Percentiles rank a stretch among this genome's conserved stretches.
phyloP scores from a whole-genome alignment of 2,888 invertebrate species.

The Synergus japonicus region DNA sequence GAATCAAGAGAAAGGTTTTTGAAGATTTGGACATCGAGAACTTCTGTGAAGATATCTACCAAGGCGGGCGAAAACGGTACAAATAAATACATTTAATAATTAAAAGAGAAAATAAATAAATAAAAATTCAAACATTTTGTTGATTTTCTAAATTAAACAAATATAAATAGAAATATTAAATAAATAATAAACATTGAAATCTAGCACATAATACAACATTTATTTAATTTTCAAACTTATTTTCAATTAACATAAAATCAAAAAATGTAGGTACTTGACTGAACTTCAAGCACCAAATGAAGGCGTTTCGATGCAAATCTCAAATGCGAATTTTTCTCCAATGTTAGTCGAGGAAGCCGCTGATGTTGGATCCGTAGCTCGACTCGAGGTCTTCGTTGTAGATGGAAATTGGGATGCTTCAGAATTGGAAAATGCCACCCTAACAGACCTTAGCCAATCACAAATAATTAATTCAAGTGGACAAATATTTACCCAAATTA shows the following conservation, averaged over 20 bases:
- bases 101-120: neutral
- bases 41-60: conserved; percentile 72
- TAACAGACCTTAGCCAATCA: conserved; percentile 45
- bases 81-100: neutral
- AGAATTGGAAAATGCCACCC: conserved; percentile 47
- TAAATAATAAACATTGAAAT: neutral
- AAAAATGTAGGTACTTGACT: conserved; percentile 45
- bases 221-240: neutral
- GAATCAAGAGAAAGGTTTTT: conserved; percentile 68
- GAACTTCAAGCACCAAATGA: conserved; percentile 60
- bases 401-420: conserved; percentile 69
- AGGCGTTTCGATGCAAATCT: conserved; percentile 47
- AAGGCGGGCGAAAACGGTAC: conserved; percentile 62
- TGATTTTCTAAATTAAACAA: no score
- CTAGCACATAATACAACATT: neutral
- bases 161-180: neutral
- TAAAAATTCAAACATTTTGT: neutral
- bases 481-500: conserved; percentile 9
- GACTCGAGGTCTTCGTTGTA: conserved; percentile 73
- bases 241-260: neutral
- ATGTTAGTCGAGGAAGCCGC: conserved; percentile 56
- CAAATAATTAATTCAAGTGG: conserved; percentile 30
- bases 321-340: conserved; percentile 39
- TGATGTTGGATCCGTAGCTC: conserved; percentile 65
- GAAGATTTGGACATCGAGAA: conserved; percentile 73